Evolutionary conservation across 2,113 vertebrate species (phyloP).

Genomic region (Nycticryphes semicollaris): DNA sequence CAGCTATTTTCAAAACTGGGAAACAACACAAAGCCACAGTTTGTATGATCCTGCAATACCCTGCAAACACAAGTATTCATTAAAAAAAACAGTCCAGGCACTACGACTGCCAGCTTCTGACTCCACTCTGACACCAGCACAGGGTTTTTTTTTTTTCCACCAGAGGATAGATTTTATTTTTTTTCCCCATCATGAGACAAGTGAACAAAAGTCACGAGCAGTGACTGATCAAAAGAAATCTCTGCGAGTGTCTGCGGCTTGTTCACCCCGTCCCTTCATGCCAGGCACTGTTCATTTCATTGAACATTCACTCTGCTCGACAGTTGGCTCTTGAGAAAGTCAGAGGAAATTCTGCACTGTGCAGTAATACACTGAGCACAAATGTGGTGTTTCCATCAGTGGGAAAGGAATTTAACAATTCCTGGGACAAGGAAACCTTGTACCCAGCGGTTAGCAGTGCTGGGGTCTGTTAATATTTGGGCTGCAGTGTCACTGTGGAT

Average conservation of each 20-base stretch:
- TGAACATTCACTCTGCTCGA: background rate
- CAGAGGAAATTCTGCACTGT: background rate
- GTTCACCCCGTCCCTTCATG: slow-evolving; percentile 11
- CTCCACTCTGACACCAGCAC: background rate
- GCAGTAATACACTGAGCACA: background rate
- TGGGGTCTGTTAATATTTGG: background rate
- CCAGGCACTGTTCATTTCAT: slow-evolving; percentile 8
- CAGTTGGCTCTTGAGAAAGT: background rate
- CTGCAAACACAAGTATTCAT: slow-evolving; percentile 41
- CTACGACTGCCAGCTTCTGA: background rate
- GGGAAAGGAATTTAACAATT: slow-evolving; percentile 7
- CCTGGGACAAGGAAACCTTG: background rate
- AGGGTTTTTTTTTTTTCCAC: background rate
- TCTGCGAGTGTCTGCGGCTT: background rate
- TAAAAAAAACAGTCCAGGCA: background rate
- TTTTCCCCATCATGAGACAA: background rate
- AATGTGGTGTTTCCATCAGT: background rate
- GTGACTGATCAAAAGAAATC: slow-evolving; percentile 54
- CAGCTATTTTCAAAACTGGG: background rate
- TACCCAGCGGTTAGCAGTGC: background rate
- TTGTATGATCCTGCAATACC: background rate
- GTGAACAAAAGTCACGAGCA: slow-evolving; percentile 18
- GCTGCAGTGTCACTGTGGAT: background rate
- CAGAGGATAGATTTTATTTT: background rate
- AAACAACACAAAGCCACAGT: background rate